phyloP scores from a whole-genome alignment of 2,113 vertebrate genomes.

The Opisthocomus hoazin region DNA sequence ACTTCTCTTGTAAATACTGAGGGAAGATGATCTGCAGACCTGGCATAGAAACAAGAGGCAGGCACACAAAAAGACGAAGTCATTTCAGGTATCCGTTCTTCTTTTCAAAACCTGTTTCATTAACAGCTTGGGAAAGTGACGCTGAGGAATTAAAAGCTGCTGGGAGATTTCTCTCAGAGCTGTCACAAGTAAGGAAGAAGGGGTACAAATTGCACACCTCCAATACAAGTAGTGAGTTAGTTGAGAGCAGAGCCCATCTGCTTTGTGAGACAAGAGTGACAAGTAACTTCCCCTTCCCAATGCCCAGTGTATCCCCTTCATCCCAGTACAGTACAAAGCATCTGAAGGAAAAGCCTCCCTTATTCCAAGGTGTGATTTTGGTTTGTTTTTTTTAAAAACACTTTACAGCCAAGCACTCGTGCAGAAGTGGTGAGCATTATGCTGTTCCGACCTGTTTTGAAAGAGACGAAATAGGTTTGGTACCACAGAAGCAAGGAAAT shows the following conservation, averaged over 20 bases:
- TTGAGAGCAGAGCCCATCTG: neutral
- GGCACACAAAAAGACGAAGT: neutral
- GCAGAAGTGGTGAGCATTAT: neutral
- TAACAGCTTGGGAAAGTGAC: conserved; percentile 28
- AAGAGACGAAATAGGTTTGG: neutral
- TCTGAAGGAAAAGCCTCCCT: neutral
- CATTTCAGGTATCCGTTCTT: neutral
- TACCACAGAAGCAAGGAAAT: neutral
- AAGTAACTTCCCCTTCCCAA: neutral
- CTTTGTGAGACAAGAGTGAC: neutral
- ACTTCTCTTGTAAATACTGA: conserved; percentile 98
- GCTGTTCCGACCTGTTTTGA: neutral
- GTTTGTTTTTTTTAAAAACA: neutral
- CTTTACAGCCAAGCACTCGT: neutral
- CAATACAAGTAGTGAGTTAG: neutral
- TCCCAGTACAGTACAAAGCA: neutral
- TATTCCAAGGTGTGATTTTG: neutral
- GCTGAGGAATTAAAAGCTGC: neutral
- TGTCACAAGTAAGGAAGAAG: neutral
- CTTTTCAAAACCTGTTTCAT: conserved; percentile 28
- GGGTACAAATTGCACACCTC: neutral
- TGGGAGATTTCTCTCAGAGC: neutral
- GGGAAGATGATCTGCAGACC: conserved; percentile 99
- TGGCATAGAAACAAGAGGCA: conserved; percentile 49
- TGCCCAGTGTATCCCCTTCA: neutral